Base-by-base conservation (phyloP, 2,797 vertebrate species). In the Oophaga sylvatica region DNA sequence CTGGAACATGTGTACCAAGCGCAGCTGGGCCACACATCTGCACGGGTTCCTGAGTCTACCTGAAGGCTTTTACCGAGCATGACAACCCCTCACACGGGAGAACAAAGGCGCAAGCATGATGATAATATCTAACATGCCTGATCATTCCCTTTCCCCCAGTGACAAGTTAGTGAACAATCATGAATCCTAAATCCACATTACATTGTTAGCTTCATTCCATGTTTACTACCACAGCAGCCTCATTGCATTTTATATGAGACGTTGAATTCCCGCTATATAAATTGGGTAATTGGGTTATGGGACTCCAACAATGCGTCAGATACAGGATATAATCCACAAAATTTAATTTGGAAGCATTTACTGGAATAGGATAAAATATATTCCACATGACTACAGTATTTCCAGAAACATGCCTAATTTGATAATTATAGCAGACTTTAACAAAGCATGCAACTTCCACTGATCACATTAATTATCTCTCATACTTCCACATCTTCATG, bases 381-480 rank as follows among this genome's bases (percentile, higher is more conserved):
- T 67, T 77, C n/a, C 83, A 78, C 19, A 19, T 85, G 60, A 85
- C 73, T 78, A 53, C 48, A 53, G 48, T 9, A 77, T 63, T 85
- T 85, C 83, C 83, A 65, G 83, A 76, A 65, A 77, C 60, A 77
- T 77, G 41, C 63, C 60, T 77, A 85, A 85, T 78, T 77, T 65
- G 60, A n/a, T 85, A 85, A 85, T 85, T 85, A 77, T 13, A 65
- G 22, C n/a, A 53, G 73, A 65, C 60, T 77, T 22, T 85, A 85
- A 76, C 83, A 84, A 84, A 76, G 59, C 83, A 84, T 84, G 59
- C n/a, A 48, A 29, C 83, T 77, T 85, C 41, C 41, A 53, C 59
- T 85, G 73, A 77, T 77, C 83, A 77, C 22, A 16, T 48, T 77
- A 85, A 85, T 85, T 78, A 78, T 67, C 59, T 20, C 73, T 78